Base-by-base conservation (phyloP, 2,888 invertebrate genomes). In the Meiosimyza decipiens region DNA sequence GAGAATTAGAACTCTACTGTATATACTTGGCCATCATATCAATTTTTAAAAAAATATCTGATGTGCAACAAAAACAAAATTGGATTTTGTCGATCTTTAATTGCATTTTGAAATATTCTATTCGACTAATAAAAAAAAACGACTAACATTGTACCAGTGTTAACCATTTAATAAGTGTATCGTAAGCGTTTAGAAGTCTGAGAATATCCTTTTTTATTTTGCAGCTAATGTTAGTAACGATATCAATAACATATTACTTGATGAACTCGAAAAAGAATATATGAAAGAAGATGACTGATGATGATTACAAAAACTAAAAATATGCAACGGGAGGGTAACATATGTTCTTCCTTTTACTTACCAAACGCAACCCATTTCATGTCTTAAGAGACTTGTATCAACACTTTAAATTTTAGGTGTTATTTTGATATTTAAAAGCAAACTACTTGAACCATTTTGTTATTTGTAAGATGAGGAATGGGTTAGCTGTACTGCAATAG, bases 221-320 rank as follows among this genome's bases (percentile, higher is more conserved):
- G 71, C 74, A 75, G 74, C 73, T 63, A 74, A 74, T 74, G 64
- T 70, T 62, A 72, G 62, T 72, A 75, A 55, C 65, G 71, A 75
- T 73, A 71, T 71, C 69, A 75, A 71, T 73, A 71, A 75, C 64
- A 63, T 73, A 64, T 73, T 75, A 54, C 71, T 73, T 60, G 73
- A 71, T 65, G 74, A 73, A 65, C 69, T 75, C 47, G 74, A 73
- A 66, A 75, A 71, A 71, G 74, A 75, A 33, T 71, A 68, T 71
- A 75, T 75, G 74, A 75, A 73, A 63, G 74, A 72, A 33, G 74
- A 73, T 49, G 72, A 71, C 68, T 71, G 69, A 73, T 67, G 57
- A 47, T 51, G 62, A 51, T 62, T 62, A 51, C 40, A 62, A 55
- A 18, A 47, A 47, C 57, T 12, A 6, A 22, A 22, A 9, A 64